These are phyloP conservation scores for Cheilosia pagana DNA, from an alignment of 2,888 invertebrate genomes.

Conservation along the genomic window DNA sequence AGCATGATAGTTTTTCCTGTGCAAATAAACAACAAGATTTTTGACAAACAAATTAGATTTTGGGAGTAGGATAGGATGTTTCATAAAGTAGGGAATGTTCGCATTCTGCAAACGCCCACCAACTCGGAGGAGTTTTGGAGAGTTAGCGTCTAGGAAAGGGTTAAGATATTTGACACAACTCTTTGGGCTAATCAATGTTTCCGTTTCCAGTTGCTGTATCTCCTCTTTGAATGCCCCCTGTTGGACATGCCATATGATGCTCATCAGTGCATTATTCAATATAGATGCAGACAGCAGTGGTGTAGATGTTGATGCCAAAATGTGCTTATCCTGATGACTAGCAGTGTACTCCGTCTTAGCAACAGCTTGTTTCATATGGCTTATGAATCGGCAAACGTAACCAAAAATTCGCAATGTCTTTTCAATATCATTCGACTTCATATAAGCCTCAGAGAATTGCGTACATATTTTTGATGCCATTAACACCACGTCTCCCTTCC, in stretches of 20 bases:
- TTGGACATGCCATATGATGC: not conserved
- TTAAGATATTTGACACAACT: conserved; percentile 22
- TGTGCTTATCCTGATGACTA: not conserved
- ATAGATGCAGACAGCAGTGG: not conserved
- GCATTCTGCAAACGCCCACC: no score
- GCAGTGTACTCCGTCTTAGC: not conserved
- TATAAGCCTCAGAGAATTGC: not conserved
- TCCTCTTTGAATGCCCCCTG: not conserved
- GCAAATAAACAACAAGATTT: conserved; percentile 4
- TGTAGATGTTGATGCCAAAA: not conserved
- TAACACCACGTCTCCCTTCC: not conserved
- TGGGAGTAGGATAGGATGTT: conserved; percentile 76
- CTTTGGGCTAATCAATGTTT: not conserved
- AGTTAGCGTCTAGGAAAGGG: no score
- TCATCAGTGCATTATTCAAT: not conserved
- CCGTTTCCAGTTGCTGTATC: not conserved
- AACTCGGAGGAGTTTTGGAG: no score
- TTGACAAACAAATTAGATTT: conserved; percentile 27
- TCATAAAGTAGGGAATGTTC: conserved; percentile 57
- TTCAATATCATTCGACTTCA: not conserved
- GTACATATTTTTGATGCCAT: not conserved
- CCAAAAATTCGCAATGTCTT: not conserved
- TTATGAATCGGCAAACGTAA: not conserved
- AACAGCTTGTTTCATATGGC: not conserved
- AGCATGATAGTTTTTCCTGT: conserved; percentile 43